Conservation (phyloP, 2,888 invertebrate species). For the Thysanoteuthis rhombus region DNA sequence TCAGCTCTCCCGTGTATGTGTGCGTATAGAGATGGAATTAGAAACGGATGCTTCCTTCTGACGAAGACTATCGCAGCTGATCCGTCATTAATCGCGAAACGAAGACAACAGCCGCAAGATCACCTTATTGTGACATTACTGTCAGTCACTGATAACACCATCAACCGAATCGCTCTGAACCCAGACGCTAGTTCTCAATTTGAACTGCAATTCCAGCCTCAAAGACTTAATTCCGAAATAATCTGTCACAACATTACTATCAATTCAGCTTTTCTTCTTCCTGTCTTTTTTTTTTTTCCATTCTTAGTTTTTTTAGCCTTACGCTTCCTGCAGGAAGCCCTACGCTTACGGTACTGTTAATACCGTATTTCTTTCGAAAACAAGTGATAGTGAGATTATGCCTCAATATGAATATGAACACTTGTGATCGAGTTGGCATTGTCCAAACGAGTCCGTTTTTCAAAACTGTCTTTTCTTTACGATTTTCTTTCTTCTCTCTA, state of each 20-base stretch:
- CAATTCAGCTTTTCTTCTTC: not conserved
- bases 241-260: not conserved
- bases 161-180: not conserved
- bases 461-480: no score
- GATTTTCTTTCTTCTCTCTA: no score
- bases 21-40: not conserved
- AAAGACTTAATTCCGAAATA: not conserved
- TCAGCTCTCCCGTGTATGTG: not conserved
- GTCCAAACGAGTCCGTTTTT: no score
- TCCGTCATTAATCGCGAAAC: not conserved
- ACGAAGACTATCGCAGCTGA: not conserved
- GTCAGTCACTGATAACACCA: not conserved
- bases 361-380: no score
- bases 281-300: not conserved
- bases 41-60: not conserved
- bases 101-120: not conserved
- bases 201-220: not conserved
- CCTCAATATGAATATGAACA: no score
- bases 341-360: no score
- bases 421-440: no score
- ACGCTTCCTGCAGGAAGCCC: not conserved
- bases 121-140: not conserved
- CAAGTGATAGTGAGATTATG: no score
- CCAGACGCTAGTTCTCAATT: not conserved
- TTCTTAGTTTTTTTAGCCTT: not conserved